Evolutionary conservation across 2,113 vertebrate genomes (phyloP).

Genomic region (Mastomys natalensis): DNA sequence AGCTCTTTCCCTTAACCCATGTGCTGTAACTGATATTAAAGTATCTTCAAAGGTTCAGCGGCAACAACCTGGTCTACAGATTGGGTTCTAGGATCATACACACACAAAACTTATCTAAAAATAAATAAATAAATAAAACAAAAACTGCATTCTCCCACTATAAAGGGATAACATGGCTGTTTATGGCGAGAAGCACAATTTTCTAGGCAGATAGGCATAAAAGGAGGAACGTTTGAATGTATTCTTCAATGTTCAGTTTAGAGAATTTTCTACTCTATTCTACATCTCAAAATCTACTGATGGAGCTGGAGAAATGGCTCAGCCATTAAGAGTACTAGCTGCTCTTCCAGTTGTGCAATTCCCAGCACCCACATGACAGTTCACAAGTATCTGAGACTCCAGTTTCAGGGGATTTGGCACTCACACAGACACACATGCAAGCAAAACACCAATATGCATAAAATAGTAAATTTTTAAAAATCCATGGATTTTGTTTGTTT

Average conservation of each 20-base stretch:
- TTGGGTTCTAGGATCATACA: background rate
- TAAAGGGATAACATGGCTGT: background rate
- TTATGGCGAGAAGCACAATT: background rate
- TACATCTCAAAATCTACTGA: background rate
- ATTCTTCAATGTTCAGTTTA: background rate
- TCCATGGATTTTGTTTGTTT: background rate
- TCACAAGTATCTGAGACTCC: no score
- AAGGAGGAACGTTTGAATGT: background rate
- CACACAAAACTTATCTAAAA: background rate
- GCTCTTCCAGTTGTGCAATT: no score
- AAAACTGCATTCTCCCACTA: background rate
- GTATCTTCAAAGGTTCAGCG: background rate
- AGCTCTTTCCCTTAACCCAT: background rate
- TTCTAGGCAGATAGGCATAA: slow-evolving; percentile 19
- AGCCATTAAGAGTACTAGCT: no score
- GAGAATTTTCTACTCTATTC: background rate
- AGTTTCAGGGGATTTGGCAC: no score
- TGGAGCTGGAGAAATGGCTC: no score
- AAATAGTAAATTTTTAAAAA: background rate
- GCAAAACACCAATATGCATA: no score
- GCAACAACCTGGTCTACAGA: background rate
- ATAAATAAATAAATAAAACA: background rate
- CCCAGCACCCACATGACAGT: no score
- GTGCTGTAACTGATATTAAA: background rate
- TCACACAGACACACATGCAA: no score